Conservation (phyloP, 2,113 vertebrate genomes). For the Eretmochelys imbricata region DNA sequence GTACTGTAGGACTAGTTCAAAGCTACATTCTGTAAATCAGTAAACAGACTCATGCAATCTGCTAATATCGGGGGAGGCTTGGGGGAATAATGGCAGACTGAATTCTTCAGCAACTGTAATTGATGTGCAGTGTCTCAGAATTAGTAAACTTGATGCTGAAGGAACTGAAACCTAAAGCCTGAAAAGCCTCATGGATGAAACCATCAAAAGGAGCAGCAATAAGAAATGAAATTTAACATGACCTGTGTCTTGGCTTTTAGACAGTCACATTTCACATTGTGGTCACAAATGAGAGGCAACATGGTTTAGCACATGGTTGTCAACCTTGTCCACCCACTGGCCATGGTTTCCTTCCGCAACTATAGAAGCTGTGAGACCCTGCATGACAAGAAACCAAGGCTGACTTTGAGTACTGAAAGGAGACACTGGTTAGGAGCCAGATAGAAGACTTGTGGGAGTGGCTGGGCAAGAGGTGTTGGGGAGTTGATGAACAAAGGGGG, state of each 20-base stretch:
- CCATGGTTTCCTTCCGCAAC: neutral
- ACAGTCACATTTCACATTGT: neutral
- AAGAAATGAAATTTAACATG: neutral
- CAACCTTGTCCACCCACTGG: neutral
- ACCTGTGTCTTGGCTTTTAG: neutral
- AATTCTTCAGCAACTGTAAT: constrained; percentile 19
- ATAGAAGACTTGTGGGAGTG: neutral
- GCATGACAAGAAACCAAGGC: neutral
- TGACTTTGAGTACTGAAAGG: neutral
- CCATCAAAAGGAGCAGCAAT: neutral
- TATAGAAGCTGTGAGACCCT: too few relatives aligned
- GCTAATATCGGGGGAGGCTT: constrained; percentile 40
- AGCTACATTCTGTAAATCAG: constrained; percentile 28
- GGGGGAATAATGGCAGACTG: neutral
- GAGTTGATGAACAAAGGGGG: too few relatives aligned
- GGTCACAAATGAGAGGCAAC: neutral
- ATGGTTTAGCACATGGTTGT: neutral
- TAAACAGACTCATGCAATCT: constrained; percentile 19
- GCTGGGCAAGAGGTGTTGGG: too few relatives aligned
- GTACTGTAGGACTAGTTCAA: neutral
- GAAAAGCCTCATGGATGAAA: neutral
- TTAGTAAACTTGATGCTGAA: neutral
- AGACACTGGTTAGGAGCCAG: neutral
- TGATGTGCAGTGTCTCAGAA: neutral
- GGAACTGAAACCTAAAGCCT: constrained; percentile 2